Conservation (phyloP, 2,113 vertebrate genomes). For the Cavia porcellus region DNA sequence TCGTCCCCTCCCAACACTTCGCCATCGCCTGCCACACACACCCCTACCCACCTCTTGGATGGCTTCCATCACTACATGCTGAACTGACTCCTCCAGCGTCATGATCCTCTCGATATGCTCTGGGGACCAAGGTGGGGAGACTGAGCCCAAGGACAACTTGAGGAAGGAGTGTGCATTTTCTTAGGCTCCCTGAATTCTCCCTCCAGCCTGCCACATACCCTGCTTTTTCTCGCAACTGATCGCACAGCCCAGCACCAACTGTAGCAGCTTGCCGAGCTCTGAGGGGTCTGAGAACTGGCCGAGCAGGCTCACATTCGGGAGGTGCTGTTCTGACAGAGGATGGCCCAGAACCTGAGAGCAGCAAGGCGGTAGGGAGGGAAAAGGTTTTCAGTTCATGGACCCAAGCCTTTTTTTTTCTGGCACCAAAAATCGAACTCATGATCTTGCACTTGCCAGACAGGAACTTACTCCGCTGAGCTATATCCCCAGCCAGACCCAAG, state of each 20-base stretch:
- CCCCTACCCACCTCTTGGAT: constrained; percentile 94
- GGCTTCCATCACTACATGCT: constrained; percentile 96
- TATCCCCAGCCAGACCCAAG: no score
- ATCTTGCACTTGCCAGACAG: no score
- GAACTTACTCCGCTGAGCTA: no score
- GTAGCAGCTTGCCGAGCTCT: constrained; percentile 93
- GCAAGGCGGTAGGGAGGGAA: background rate
- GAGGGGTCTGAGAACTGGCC: constrained; percentile 91
- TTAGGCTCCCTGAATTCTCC: background rate
- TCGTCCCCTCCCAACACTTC: background rate
- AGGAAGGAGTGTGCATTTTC: background rate
- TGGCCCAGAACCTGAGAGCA: constrained; percentile 90
- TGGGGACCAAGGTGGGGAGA: constrained; percentile 79
- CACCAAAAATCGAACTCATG: no score
- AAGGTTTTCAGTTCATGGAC: background rate
- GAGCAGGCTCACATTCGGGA: constrained; percentile 92
- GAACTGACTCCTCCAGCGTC: constrained; percentile 95
- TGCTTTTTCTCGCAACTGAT: constrained; percentile 96
- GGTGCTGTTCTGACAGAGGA: constrained; percentile 90
- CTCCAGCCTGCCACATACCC: constrained; percentile 85
- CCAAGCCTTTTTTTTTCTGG: no score
- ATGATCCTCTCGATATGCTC: constrained; percentile 96
- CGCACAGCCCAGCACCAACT: constrained; percentile 94
- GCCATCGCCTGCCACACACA: background rate
- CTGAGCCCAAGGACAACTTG: background rate